Evolutionary conservation across 2,888 invertebrate species (phyloP).

Genomic region (Tenthredo scrophulariae): DNA sequence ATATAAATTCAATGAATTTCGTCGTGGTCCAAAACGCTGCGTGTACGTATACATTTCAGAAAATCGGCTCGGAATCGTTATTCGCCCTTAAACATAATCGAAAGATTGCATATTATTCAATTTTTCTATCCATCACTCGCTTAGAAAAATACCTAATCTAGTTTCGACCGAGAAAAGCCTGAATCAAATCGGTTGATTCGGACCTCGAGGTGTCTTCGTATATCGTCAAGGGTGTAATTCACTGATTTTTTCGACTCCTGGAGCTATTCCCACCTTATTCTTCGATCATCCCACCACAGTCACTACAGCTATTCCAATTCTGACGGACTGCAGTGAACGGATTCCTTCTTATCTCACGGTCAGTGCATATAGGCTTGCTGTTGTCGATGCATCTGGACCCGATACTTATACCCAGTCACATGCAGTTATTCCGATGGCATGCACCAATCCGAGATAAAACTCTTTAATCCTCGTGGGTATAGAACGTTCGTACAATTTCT

Average conservation of each 20-base stretch:
- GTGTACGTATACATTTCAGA: too few species aligned
- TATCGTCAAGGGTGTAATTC: neutral
- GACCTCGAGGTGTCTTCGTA: neutral
- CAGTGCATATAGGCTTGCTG: neutral
- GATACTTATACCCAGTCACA: neutral
- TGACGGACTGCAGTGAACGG: neutral
- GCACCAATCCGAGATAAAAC: neutral
- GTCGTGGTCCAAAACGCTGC: too few species aligned
- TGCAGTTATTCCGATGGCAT: neutral
- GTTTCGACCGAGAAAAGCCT: too few species aligned
- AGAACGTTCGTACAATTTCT: neutral
- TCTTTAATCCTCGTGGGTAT: slow-evolving; percentile 14
- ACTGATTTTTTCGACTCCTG: neutral
- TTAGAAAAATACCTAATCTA: too few species aligned
- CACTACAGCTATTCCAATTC: neutral
- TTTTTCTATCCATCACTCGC: neutral
- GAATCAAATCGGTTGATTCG: neutral
- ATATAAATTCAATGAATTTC: too few species aligned
- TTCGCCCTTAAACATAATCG: neutral
- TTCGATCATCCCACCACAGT: neutral
- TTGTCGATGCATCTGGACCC: neutral
- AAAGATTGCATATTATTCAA: neutral
- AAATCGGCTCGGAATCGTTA: neutral
- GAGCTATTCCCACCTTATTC: neutral
- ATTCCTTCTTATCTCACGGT: neutral